A percentile compares a stretch with the other conserved stretches of the same genome.
phyloP scores from a whole-genome alignment of 64 coral and sea anemone genomes.

The Acropora tenuis region DNA sequence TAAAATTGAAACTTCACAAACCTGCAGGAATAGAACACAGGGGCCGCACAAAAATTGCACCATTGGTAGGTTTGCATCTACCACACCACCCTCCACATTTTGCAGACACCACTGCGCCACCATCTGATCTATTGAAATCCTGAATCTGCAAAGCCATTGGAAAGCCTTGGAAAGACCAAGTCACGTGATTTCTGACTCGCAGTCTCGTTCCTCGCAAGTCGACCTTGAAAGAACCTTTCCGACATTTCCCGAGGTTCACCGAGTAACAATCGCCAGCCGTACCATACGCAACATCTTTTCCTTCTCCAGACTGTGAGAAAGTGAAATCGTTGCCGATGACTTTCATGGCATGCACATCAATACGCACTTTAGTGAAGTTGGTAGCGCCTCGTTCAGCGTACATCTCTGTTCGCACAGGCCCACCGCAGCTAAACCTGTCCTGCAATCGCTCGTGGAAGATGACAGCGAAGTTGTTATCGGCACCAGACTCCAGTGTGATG shows the following conservation, averaged over 20 bases:
- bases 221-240: constrained; percentile 85
- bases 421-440: constrained; percentile 82
- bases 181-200: constrained; percentile 66
- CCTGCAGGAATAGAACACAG: constrained; percentile 81
- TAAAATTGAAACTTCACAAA: neutral
- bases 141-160: constrained; percentile 80
- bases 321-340: constrained; percentile 78
- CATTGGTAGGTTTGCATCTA: constrained; percentile 73
- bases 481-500: constrained; percentile 79
- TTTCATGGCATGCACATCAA: constrained; percentile 67
- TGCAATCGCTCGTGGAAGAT: constrained; percentile 72
- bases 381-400: constrained; percentile 83
- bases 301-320: constrained; percentile 42
- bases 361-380: constrained; percentile 77
- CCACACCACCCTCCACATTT: constrained; percentile 97
- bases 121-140: constrained; percentile 65
- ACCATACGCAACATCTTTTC: constrained; percentile 77
- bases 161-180: constrained; percentile 84
- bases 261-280: constrained; percentile 99
- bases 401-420: constrained; percentile 46
- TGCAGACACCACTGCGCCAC: constrained; percentile 66
- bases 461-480: constrained; percentile 79
- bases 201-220: constrained; percentile 85
- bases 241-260: constrained; percentile 78
- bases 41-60: constrained; percentile 64